A percentile compares a stretch with the other conserved stretches of the same genome.
Conservation (phyloP, 2,113 vertebrate species). For the Leptosomus discolor region DNA sequence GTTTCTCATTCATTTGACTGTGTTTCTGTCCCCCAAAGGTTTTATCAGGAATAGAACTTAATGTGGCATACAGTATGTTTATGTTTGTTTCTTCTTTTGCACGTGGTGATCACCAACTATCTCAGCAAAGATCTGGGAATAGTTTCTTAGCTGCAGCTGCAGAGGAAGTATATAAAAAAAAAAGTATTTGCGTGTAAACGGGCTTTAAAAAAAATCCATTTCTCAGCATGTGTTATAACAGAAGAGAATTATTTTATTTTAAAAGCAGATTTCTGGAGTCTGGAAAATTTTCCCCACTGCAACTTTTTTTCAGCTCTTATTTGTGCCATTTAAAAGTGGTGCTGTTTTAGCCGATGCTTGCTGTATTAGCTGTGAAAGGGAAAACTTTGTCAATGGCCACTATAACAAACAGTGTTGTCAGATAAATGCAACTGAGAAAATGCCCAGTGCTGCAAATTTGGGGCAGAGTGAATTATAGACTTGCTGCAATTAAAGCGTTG, state of each 20-base stretch:
- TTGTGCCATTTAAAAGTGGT: background rate
- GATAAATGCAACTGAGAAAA: background rate
- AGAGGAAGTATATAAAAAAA: constrained; percentile 41
- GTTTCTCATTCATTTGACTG: background rate
- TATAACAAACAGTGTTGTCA: background rate
- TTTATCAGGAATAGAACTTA: constrained; percentile 13
- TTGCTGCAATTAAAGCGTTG: background rate
- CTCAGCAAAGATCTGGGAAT: constrained; percentile 51
- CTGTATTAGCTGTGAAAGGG: background rate
- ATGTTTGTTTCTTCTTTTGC: constrained; percentile 46
- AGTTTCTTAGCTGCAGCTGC: constrained; percentile 56
- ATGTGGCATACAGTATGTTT: background rate
- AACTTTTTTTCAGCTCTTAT: background rate
- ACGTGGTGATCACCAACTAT: constrained; percentile 18
- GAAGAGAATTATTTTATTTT: constrained; percentile 16
- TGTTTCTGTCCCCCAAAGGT: background rate
- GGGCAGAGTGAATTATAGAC: background rate
- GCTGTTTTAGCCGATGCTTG: background rate
- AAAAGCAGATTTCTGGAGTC: background rate
- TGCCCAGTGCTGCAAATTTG: background rate
- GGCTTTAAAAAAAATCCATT: background rate
- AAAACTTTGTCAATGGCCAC: background rate
- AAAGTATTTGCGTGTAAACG: background rate
- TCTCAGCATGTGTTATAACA: constrained; percentile 29
- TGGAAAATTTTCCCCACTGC: background rate